Conservation (phyloP, 2,797 vertebrate genomes). For the Scomberomorus guttatus region DNA sequence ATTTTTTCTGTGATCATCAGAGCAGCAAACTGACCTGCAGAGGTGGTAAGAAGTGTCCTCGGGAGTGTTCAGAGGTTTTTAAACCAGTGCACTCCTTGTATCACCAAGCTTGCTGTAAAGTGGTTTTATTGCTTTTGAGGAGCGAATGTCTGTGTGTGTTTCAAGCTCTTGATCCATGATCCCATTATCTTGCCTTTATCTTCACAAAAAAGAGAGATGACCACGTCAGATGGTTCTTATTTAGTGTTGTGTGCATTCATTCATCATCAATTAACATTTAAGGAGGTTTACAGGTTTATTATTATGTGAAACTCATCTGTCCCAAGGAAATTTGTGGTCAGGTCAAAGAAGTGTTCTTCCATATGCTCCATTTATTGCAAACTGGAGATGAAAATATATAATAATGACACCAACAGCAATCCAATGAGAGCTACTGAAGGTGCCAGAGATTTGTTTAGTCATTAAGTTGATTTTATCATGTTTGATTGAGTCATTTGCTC, state of each 20-base stretch:
- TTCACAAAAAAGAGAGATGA: not conserved
- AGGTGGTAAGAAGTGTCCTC: constrained; percentile 10
- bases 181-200: constrained; percentile 9
- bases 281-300: constrained; percentile 16
- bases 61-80: constrained; percentile 26
- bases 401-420: not conserved
- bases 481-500: not conserved
- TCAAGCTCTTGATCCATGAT: constrained; percentile 16
- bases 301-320: constrained; percentile 9
- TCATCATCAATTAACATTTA: not conserved
- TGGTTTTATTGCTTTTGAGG: not conserved
- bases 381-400: not conserved
- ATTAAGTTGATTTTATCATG: constrained; percentile 8
- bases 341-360: not conserved
- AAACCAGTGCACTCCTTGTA: not conserved
- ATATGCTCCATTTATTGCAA: constrained; percentile 9
- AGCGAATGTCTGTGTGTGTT: not conserved
- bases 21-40: constrained; percentile 41
- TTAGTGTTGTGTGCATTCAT: constrained; percentile 22
- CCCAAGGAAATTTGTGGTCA: not conserved
- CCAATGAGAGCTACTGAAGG: not conserved
- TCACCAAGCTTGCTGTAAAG: constrained; percentile 11
- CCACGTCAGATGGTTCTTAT: not conserved
- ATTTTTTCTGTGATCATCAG: constrained; percentile 52
- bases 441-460: not conserved